Conservation (phyloP, 1,140 invertebrate genomes). For the Calephelis virginiensis region DNA sequence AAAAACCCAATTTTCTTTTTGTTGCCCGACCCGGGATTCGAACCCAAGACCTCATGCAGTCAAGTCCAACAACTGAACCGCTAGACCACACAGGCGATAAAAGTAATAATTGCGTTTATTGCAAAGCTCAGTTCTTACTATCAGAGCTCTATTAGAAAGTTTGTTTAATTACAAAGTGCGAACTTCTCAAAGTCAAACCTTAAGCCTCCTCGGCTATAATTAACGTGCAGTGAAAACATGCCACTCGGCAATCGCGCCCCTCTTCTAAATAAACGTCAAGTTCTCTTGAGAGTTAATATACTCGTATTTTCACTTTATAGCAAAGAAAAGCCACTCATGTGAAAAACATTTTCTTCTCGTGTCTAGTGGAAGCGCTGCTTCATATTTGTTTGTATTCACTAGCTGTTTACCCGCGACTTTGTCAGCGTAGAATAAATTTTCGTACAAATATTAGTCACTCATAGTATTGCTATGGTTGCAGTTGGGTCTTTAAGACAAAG, state of each 20-base stretch:
- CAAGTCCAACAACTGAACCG: no score
- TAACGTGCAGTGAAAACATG: slow-evolving; percentile 38
- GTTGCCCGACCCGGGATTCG: no score
- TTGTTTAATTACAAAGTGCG: slow-evolving; percentile 12
- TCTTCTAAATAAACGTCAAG: slow-evolving; percentile 31
- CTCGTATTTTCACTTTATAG: slow-evolving; percentile 19
- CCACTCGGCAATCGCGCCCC: slow-evolving; percentile 21
- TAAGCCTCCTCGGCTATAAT: slow-evolving; percentile 33
- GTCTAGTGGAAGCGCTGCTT: not conserved
- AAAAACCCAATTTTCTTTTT: no score
- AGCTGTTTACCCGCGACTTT: no score
- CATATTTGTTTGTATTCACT: not conserved
- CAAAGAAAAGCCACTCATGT: slow-evolving; percentile 17
- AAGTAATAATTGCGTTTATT: no score
- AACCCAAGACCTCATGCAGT: no score
- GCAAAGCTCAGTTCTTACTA: not conserved
- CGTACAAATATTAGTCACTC: no score
- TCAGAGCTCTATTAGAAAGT: slow-evolving; percentile 7
- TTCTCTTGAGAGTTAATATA: slow-evolving; percentile 32
- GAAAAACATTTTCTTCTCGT: slow-evolving; percentile 18
- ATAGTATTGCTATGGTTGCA: no score
- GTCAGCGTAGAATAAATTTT: no score
- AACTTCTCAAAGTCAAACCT: slow-evolving; percentile 15
- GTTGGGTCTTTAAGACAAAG: no score
- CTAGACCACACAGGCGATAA: no score